phyloP scores from a whole-genome alignment of 2,888 invertebrate species.

The Tenthredo scrophulariae region DNA sequence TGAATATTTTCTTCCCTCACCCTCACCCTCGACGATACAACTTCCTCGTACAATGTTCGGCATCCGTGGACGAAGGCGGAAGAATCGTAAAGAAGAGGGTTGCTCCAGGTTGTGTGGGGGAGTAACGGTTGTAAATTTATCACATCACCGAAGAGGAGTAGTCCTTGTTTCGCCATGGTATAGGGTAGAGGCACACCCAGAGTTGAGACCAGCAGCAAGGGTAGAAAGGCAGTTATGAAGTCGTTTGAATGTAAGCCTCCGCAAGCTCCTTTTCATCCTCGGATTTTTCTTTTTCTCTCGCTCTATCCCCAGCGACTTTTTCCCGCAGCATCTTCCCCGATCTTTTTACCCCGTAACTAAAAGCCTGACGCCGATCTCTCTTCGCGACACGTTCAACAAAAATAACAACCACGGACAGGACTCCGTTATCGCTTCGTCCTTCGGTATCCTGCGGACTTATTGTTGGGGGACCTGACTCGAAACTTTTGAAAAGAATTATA shows the following conservation, averaged over 20 bases:
- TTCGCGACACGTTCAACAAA: conserved; percentile 25
- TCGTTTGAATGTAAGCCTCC: conserved; percentile 54
- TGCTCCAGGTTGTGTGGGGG: neutral
- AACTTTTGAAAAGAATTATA: conserved; percentile 27
- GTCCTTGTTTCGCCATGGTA: conserved; percentile 36
- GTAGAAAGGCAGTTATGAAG: conserved; percentile 53
- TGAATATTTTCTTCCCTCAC: neutral
- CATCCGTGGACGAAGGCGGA: neutral
- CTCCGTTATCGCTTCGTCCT: conserved; percentile 10
- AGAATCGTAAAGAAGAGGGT: conserved; percentile 42
- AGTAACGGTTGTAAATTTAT: conserved; percentile 43
- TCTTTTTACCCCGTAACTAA: neutral
- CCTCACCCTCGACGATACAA: neutral
- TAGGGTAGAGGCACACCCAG: neutral
- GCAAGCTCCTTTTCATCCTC: conserved; percentile 49
- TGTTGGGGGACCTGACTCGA: neutral
- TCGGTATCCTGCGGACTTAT: neutral
- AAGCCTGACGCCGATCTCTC: conserved; percentile 14
- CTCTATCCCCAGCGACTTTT: neutral
- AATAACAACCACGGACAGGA: conserved; percentile 31
- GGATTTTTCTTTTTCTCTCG: neutral
- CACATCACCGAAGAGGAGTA: conserved; percentile 38
- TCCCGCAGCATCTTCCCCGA: neutral
- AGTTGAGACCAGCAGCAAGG: neutral
- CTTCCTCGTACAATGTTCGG: conserved; percentile 11